Conservation (phyloP, 92 coral and sea anemone species). For the Pocillopora meandrina region DNA sequence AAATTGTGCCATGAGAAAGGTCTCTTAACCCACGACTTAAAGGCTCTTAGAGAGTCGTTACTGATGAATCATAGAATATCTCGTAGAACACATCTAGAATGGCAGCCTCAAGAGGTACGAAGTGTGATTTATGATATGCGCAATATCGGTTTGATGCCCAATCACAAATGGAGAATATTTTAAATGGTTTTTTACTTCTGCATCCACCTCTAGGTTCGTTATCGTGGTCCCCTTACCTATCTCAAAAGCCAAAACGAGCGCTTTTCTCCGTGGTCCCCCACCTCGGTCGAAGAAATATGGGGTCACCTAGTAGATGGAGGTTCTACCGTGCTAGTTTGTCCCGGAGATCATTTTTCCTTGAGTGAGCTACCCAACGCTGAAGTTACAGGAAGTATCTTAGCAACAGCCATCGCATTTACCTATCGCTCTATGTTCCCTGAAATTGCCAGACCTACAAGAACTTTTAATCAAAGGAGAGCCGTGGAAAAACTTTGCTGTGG, state of each 20-base stretch:
- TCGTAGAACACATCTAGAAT: conserved; percentile 13
- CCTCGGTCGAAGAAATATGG: conserved; percentile 55
- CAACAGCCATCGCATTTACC: conserved; percentile 55
- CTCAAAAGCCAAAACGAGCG: conserved; percentile 39
- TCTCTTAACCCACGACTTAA: neutral
- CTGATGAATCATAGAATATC: conserved; percentile 2
- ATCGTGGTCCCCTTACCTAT: conserved; percentile 49
- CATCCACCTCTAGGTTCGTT: conserved; percentile 26
- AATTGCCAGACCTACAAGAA: conserved; percentile 28
- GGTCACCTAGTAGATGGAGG: conserved; percentile 56
- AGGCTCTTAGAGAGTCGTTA: conserved; percentile 15
- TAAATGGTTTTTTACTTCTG: neutral
- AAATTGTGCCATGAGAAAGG: conserved; percentile 12
- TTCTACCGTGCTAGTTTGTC: conserved; percentile 58
- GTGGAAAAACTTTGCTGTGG: conserved; percentile 38
- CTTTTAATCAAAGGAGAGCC: conserved; percentile 57
- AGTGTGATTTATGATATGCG: neutral
- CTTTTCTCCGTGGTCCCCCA: conserved; percentile 24
- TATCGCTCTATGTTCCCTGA: conserved; percentile 58
- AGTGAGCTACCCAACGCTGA: conserved; percentile 61
- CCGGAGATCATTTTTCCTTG: conserved; percentile 70
- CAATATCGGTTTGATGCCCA: neutral
- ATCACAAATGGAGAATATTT: neutral
- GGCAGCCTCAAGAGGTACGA: conserved; percentile 49
- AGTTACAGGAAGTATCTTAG: conserved; percentile 61